Evolutionary conservation across 2,113 vertebrate genomes (phyloP).

Genomic region (Daboia siamensis): DNA sequence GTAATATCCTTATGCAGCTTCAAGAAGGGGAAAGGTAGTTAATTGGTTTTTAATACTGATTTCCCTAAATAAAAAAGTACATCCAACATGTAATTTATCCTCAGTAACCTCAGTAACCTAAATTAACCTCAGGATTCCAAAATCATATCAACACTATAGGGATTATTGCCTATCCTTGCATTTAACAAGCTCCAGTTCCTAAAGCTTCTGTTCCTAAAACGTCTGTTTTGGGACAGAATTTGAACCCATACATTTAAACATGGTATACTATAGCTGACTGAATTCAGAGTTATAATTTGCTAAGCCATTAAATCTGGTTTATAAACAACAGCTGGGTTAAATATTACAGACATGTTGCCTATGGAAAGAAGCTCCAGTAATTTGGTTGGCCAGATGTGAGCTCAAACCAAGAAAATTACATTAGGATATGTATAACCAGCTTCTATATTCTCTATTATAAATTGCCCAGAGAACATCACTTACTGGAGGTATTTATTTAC

Average conservation of each 20-base stretch:
- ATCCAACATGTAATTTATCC: background rate
- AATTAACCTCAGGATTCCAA: background rate
- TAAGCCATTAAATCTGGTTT: background rate
- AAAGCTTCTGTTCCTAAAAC: background rate
- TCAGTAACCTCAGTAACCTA: background rate
- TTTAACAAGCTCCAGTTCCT: background rate
- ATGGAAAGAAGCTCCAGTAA: background rate
- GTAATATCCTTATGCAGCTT: background rate
- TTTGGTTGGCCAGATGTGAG: background rate
- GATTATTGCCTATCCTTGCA: background rate
- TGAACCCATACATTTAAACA: background rate
- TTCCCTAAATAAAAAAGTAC: background rate
- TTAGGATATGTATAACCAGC: background rate
- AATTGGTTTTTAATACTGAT: background rate
- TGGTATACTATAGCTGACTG: background rate
- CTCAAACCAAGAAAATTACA: background rate
- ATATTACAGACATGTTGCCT: background rate
- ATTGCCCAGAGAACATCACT: background rate
- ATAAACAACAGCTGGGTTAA: background rate
- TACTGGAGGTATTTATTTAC: background rate
- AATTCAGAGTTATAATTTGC: background rate
- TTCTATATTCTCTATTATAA: background rate
- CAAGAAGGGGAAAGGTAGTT: background rate
- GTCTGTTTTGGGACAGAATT: background rate
- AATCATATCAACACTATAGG: background rate